Percentiles rank a stretch among this genome's conserved stretches.
These are phyloP conservation scores for Aphis craccivora DNA, from an alignment of 1,140 invertebrate genomes.

Conservation along the genomic window DNA sequence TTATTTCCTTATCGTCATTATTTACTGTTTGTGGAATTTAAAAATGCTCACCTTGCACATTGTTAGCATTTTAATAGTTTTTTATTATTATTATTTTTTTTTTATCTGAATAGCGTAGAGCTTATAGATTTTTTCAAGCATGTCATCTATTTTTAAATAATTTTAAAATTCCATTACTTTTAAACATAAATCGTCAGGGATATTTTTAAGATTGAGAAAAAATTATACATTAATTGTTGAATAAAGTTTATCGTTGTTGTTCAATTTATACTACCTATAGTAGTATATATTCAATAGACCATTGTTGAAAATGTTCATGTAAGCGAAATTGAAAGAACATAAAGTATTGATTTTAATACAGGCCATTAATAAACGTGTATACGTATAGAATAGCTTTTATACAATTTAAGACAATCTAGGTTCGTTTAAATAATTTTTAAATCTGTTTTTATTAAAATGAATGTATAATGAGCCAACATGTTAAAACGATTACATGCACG, in stretches of 20 bases:
- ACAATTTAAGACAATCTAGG: neutral
- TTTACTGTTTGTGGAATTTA: slow-evolving; percentile 6
- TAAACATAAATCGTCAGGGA: neutral
- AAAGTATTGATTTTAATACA: neutral
- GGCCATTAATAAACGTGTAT: neutral
- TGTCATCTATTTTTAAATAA: slow-evolving; percentile 28
- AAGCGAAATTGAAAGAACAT: neutral
- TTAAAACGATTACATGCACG: too few species aligned
- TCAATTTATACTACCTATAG: neutral
- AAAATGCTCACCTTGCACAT: slow-evolving; percentile 31
- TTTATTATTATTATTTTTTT: neutral
- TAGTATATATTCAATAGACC: neutral
- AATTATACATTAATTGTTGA: neutral
- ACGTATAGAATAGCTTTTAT: neutral
- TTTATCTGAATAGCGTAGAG: neutral
- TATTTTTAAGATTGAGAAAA: neutral
- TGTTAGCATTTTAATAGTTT: slow-evolving; percentile 3
- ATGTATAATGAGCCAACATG: too few species aligned
- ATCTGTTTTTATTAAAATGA: too few species aligned
- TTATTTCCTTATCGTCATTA: neutral
- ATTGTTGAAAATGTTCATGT: neutral
- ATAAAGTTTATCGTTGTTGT: neutral
- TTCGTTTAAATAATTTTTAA: neutral
- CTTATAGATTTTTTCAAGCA: neutral
- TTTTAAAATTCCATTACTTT: neutral